Evolutionary conservation across 2,113 vertebrate genomes (phyloP), one percentile per base, ranked within the genome.

Genomic region (Columbina picui): DNA sequence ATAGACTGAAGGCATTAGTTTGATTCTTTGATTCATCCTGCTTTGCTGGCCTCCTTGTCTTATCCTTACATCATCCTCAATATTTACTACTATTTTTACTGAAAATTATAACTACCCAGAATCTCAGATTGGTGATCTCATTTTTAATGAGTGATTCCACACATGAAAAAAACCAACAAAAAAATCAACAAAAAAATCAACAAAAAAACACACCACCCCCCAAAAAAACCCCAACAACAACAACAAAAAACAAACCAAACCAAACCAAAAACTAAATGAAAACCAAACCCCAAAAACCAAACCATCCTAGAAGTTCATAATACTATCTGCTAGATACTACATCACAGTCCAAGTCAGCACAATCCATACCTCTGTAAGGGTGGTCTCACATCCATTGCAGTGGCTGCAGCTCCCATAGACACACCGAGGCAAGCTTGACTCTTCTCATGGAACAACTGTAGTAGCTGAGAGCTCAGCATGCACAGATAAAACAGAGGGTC

Each of bases 191-290:
- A 45, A 19, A 43, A 45, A 4, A 45, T 26, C 47, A 43, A 43
- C 7, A 45, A 45, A 19, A 43, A 45, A 4, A 45, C n/a, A 45
- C 43, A 14, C 43, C 43, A 19, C 43, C 43, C 18, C 43, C 7
- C 7, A 69, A n/a, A 69, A 16, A 29, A 7, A 3, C 0, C 1
- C 7, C 26, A 41, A 18, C 18, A 43, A 8, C 43, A 45, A 18
- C 43, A 43, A 18, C 43, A 21, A 26, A 23, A n/a, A 75, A 34
- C 59, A 60, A 29, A 32, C 14, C 14, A 41, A 64, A 64, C 43
- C 43, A 43, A 61, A 41, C 43, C 43, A 19, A 45, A 45, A 45
- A 45, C 43, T 18, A 41, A 20, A 38, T 21, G 9, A 45, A 43
- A 45, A 45, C 43, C 43, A 45, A 45, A 45, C 18, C 14, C 8